A percentile compares a stretch with the other conserved stretches of the same genome.
These are phyloP conservation scores for Aphyosemion australe DNA, from an alignment of 2,113 vertebrate genomes.

Conservation along the genomic window DNA sequence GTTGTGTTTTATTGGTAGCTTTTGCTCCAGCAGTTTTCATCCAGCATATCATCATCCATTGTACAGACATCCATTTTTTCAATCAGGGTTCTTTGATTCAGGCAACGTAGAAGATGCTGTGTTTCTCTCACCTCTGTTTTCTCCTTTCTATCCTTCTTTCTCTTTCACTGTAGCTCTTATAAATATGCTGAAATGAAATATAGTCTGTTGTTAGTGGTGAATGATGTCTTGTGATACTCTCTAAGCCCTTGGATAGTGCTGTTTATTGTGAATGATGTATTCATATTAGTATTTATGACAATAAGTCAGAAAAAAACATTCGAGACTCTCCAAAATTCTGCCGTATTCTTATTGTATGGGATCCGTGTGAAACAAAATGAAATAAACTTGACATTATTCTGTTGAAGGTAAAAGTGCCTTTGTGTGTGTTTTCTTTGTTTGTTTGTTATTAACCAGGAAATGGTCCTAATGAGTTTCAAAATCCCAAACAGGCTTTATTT, in stretches of 20 bases:
- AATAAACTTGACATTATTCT: conserved; percentile 83
- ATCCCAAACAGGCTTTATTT: no score
- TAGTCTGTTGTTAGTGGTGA: conserved; percentile 81
- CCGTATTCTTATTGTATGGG: conserved; percentile 81
- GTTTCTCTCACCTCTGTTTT: conserved; percentile 45
- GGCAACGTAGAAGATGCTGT: conserved; percentile 60
- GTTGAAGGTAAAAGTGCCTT: conserved; percentile 68
- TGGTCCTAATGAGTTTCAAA: no score
- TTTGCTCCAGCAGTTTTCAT: conserved; percentile 43
- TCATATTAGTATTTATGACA: conserved; percentile 81
- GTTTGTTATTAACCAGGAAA: no score
- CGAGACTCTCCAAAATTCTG: conserved; percentile 72
- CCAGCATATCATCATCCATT: conserved; percentile 26
- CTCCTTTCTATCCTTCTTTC: conserved; percentile 38
- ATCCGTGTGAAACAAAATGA: conserved; percentile 79
- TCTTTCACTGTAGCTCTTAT: conserved; percentile 76
- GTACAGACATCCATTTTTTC: conserved; percentile 19
- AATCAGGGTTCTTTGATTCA: conserved; percentile 62
- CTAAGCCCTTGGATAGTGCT: conserved; percentile 80
- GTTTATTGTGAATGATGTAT: conserved; percentile 82
- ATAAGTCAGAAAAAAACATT: conserved; percentile 69
- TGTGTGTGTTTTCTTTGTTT: conserved; percentile 4
- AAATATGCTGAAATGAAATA: conserved; percentile 80
- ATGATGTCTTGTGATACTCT: conserved; percentile 81
- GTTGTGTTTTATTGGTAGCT: conserved; percentile 45